Percentiles rank a stretch among this genome's conserved stretches.
These are phyloP conservation scores for Tetranychus cinnabarinus DNA, from an alignment of 1,140 invertebrate species.

Conservation along the genomic window DNA sequence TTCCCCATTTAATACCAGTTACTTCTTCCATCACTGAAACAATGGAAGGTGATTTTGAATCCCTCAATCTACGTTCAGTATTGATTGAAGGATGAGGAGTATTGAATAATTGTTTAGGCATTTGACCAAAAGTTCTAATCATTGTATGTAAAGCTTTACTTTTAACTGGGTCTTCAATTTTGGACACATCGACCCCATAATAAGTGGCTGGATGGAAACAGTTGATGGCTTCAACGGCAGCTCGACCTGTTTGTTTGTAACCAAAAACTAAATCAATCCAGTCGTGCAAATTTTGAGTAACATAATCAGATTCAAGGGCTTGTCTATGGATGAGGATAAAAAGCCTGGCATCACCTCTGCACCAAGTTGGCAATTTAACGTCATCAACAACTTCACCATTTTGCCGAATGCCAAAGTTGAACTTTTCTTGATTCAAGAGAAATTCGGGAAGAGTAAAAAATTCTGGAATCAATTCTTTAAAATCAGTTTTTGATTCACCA, in stretches of 20 bases:
- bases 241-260: constrained; percentile 61
- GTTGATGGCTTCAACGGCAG: constrained; percentile 72
- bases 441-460: constrained; percentile 82
- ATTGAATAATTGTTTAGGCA: constrained; percentile 62
- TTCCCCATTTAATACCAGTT: constrained; percentile 47
- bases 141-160: constrained; percentile 59
- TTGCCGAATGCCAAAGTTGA: constrained; percentile 61
- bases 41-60: background rate
- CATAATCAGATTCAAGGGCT: constrained; percentile 55
- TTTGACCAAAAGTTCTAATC: constrained; percentile 82
- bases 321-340: constrained; percentile 66
- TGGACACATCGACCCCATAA: constrained; percentile 34
- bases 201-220: constrained; percentile 69
- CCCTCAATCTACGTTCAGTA: background rate
- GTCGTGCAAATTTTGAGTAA: constrained; percentile 50
- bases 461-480: constrained; percentile 86
- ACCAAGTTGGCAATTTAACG: constrained; percentile 62
- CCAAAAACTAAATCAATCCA: constrained; percentile 93
- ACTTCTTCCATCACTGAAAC: constrained; percentile 23
- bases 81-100: constrained; percentile 36
- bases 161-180: constrained; percentile 45
- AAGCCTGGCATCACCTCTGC: constrained; percentile 39
- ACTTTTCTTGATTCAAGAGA: constrained; percentile 57
- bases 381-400: constrained; percentile 52
- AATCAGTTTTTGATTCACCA: constrained; percentile 74